Base-by-base conservation (phyloP, 2,113 vertebrate genomes). In the Trinectes maculatus region DNA sequence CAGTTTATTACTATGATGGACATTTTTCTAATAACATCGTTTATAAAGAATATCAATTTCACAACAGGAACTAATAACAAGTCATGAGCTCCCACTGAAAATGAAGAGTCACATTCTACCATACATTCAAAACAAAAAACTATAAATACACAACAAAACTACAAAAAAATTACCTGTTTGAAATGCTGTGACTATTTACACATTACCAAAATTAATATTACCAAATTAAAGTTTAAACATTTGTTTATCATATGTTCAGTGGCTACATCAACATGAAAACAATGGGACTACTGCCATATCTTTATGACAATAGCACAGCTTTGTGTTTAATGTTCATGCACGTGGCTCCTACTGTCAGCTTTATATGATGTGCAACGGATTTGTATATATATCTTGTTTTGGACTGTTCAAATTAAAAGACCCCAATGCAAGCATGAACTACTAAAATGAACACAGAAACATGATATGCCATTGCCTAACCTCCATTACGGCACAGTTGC, bases 181-280 rank as follows among this genome's bases (percentile, higher is more conserved):
- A 66, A 15, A 10, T 24, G 49, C 21, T 24, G 22, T 12, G 47
- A 43, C 6, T 55, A 56, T 70, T 49, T 42, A 67, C 62, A 48
- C 28, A 33, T 31, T 8, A 7, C 24, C 15, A 25, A 2, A 1
- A 28, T 37, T n/a, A n/a, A n/a, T n/a, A n/a, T n/a, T n/a, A 71
- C 7, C 51, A 39, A 56, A 61, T 56, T 25, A 37, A 54, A 21
- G 15, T 4, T n/a, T n/a, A n/a, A 18, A 44, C n/a, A 39, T 37
- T 44, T 3, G 26, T 16, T 9, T 24, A 44, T 33, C 9, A 5
- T 7, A 16, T 46, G 56, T 29, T 47, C 19, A 44, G 43, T 16
- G 34, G 3, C 12, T 28, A 22, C 59, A 10, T 25, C 40, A 49
- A 64, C 40, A 21, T 33, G 37, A 46, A 73, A 51, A 68, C 18